phyloP scores from a whole-genome alignment of 53 echinoderm and acorn worm genomes.

The Temnopleurus reevesii region DNA sequence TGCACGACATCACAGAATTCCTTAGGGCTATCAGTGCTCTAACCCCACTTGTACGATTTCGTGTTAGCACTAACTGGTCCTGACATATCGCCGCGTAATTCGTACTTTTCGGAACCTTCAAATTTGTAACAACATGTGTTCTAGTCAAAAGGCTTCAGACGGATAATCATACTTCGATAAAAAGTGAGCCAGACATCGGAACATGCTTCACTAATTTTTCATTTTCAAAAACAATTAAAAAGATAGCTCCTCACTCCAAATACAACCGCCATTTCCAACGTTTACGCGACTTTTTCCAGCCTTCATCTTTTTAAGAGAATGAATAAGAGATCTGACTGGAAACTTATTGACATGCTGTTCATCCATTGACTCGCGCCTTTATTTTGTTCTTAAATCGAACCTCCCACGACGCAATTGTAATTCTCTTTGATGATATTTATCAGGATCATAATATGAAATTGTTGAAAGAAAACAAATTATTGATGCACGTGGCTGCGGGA shows the following conservation, averaged over 20 bases:
- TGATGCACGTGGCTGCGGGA: not conserved
- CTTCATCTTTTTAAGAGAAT: not conserved
- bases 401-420: slow-evolving; percentile 24
- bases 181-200: not conserved
- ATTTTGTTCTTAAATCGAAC: not conserved
- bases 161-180: not conserved
- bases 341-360: slow-evolving; percentile 29
- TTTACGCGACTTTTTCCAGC: not conserved
- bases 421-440: not conserved
- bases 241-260: not conserved
- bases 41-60: slow-evolving; percentile 37
- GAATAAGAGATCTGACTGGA: not conserved
- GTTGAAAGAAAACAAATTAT: slow-evolving; percentile 23
- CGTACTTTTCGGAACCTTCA: not conserved
- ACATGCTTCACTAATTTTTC: not conserved
- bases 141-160: not conserved
- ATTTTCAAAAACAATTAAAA: slow-evolving; percentile 20
- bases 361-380: slow-evolving; percentile 2
- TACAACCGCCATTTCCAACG: not conserved
- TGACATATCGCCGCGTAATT: not conserved
- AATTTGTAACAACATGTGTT: slow-evolving; percentile 46
- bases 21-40: not conserved
- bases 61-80: not conserved
- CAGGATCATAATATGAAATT: slow-evolving; percentile 20
- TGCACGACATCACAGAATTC: slow-evolving; percentile 4